Percentiles rank a stretch among this genome's conserved stretches.
phyloP scores from a whole-genome alignment of 2,113 vertebrate genomes.

The Micromys minutus region DNA sequence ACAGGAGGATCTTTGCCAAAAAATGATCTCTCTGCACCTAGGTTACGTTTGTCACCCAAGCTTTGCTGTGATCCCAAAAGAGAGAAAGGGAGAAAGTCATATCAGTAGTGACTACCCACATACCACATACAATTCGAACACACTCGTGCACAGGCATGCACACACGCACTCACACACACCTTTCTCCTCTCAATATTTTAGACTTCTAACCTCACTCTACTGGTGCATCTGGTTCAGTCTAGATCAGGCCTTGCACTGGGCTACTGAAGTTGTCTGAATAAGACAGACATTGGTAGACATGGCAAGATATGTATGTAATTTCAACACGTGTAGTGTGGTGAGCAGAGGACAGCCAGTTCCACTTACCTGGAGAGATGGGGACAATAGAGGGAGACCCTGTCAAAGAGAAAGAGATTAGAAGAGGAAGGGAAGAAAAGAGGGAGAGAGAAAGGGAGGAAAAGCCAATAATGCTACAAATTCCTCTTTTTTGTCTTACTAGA shows the following conservation, averaged over 20 bases:
- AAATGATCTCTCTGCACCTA: background rate
- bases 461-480: background rate
- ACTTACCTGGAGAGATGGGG: background rate
- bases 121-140: background rate
- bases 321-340: background rate
- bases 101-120: background rate
- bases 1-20: background rate
- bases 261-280: background rate
- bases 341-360: background rate
- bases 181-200: background rate
- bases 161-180: rapidly evolving
- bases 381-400: background rate
- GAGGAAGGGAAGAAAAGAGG: background rate
- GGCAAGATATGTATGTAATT: too few species aligned
- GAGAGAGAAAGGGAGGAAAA: background rate
- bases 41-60: background rate
- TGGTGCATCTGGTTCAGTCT: rapidly evolving
- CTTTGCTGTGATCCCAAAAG: background rate
- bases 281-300: background rate
- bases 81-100: background rate
- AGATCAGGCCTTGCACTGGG: background rate
- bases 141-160: background rate
- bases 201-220: background rate
- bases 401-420: background rate
- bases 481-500: background rate